phyloP scores from a whole-genome alignment of 2,888 invertebrate species.

The Calliphora vomitoria region DNA sequence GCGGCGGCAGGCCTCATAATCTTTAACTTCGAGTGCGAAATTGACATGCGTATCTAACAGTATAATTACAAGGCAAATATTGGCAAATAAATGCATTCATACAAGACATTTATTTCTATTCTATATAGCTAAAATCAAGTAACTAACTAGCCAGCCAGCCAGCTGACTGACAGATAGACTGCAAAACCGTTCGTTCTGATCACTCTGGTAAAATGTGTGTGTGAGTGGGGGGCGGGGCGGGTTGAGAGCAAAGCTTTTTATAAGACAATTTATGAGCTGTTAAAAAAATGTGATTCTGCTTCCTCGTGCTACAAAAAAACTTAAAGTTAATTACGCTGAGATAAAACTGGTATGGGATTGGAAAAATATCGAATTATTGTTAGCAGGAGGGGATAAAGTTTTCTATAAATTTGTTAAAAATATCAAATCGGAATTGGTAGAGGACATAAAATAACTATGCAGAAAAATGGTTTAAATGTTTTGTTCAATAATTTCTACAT shows the following conservation, averaged over 20 bases:
- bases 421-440: not conserved
- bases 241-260: conserved; percentile 48
- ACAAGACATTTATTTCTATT: conserved; percentile 24
- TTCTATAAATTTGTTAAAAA: no score
- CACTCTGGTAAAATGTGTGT: not conserved
- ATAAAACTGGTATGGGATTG: conserved; percentile 24
- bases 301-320: conserved; percentile 36
- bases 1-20: conserved; percentile 72
- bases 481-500: no score
- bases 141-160: conserved; percentile 2
- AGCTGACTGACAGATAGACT: conserved; percentile 29
- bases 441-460: not conserved
- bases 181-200: not conserved
- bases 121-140: not conserved
- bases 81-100: conserved; percentile 60
- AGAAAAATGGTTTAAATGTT: no score
- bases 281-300: conserved; percentile 48
- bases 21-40: conserved; percentile 73
- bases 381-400: no score
- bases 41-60: conserved; percentile 76
- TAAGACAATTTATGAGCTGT: conserved; percentile 64
- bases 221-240: not conserved
- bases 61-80: conserved; percentile 78
- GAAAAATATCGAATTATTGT: not conserved
- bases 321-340: conserved; percentile 3